Percentiles rank a stretch among this genome's conserved stretches.
Conservation (phyloP, 2,113 vertebrate genomes). For the Cyprinus carpio region DNA sequence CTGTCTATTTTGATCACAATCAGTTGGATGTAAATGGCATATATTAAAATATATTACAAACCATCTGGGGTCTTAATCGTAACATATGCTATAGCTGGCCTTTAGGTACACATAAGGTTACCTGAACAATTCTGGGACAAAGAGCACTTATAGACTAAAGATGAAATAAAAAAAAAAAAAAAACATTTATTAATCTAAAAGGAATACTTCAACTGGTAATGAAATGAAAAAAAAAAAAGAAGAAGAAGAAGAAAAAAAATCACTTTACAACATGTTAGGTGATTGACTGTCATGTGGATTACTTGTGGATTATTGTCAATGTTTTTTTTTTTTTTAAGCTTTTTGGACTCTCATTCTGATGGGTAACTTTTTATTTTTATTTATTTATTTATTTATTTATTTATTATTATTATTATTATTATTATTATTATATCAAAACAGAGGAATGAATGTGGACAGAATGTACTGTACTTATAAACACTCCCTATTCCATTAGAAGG, state of each 20-base stretch:
- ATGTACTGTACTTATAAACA: not conserved
- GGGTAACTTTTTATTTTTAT: too few relatives aligned
- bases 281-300: too few relatives aligned
- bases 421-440: too few relatives aligned
- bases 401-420: too few relatives aligned
- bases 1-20: slow-evolving; percentile 24
- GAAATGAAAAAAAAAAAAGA: too few relatives aligned
- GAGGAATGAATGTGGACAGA: not conserved
- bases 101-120: not conserved
- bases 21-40: slow-evolving; percentile 19
- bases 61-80: slow-evolving; percentile 21
- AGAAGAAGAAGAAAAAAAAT: too few relatives aligned
- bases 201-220: too few relatives aligned
- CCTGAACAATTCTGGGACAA: not conserved
- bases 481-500: not conserved
- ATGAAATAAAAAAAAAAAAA: not conserved
- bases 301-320: not conserved
- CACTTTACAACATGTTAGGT: too few relatives aligned
- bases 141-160: not conserved
- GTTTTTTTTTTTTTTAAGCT: not conserved
- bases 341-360: not conserved
- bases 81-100: slow-evolving; percentile 23
- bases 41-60: slow-evolving; percentile 34
- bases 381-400: too few relatives aligned
- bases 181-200: not conserved